These are phyloP conservation scores for Drosophila willistoni DNA, from an alignment of 1,140 invertebrate genomes.

Conservation along the genomic window DNA sequence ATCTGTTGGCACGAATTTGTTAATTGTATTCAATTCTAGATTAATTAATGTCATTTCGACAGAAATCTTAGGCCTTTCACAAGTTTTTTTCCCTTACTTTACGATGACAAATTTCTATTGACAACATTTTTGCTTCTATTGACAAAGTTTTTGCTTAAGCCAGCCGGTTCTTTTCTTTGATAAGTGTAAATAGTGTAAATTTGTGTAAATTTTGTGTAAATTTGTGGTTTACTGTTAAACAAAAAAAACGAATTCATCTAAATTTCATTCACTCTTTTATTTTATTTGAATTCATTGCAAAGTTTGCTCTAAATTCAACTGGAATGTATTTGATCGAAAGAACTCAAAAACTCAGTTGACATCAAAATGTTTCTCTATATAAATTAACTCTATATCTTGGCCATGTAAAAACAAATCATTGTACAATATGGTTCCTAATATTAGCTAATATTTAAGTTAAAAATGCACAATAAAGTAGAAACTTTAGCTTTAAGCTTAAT, in stretches of 20 bases:
- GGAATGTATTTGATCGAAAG: too few relatives aligned
- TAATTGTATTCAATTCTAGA: slow-evolving; percentile 1
- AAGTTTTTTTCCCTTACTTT: background rate
- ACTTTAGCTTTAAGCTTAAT: too few relatives aligned
- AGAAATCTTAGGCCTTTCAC: background rate
- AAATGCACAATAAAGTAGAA: too few relatives aligned
- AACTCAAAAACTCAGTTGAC: too few relatives aligned
- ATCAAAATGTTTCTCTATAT: too few relatives aligned
- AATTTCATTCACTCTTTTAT: background rate
- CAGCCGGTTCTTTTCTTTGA: background rate
- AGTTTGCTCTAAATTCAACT: too few relatives aligned
- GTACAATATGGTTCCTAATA: too few relatives aligned
- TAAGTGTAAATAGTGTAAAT: background rate
- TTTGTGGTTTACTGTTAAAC: background rate
- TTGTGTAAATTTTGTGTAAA: slow-evolving; percentile 1
- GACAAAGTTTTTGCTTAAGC: background rate
- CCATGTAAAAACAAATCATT: too few relatives aligned
- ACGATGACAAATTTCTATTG: background rate
- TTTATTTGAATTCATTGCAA: too few relatives aligned
- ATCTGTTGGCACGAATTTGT: slow-evolving; percentile 10
- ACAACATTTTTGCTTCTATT: background rate
- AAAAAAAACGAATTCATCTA: background rate
- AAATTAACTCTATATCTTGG: too few relatives aligned
- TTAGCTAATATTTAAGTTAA: too few relatives aligned
- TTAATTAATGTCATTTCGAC: background rate